Percentiles rank a stretch among this genome's conserved stretches.
Conservation (phyloP, 2,888 invertebrate species). For the Nomada goodeniana region DNA sequence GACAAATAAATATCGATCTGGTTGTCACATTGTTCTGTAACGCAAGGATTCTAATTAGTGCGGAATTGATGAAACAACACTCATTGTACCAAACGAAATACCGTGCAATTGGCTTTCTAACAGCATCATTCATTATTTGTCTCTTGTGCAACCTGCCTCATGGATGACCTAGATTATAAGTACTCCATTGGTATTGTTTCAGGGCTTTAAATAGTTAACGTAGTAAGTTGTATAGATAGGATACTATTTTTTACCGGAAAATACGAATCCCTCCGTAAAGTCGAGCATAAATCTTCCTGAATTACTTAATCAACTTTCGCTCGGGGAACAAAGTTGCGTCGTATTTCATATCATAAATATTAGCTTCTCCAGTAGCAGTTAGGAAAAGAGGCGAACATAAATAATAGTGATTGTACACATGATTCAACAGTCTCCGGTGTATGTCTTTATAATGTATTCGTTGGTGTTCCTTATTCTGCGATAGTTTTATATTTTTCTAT, state of each 20-base stretch:
- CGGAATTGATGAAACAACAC: neutral
- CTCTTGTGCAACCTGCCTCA: conserved; percentile 28
- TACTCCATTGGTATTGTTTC: conserved; percentile 54
- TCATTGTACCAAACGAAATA: neutral
- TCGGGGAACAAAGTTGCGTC: conserved; percentile 9
- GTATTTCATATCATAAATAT: conserved; percentile 15
- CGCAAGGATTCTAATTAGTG: neutral
- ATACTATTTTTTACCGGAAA: conserved; percentile 54
- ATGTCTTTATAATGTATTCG: conserved; percentile 44
- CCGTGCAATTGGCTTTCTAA: neutral
- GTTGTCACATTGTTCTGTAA: neutral
- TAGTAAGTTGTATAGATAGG: conserved; percentile 51
- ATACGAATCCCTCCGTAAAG: conserved; percentile 32
- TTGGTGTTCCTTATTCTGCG: conserved; percentile 53
- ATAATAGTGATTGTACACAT: conserved; percentile 23
- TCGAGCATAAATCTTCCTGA: conserved; percentile 19
- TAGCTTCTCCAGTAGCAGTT: conserved; percentile 22
- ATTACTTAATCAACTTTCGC: conserved; percentile 20
- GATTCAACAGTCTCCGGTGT: conserved; percentile 51
- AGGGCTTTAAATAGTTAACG: conserved; percentile 54
- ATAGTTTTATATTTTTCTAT: conserved; percentile 52
- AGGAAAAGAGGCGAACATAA: neutral
- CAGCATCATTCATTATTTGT: conserved; percentile 8
- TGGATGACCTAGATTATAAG: conserved; percentile 31
- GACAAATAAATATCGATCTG: neutral